Evolutionary conservation across 2,797 vertebrate species (phyloP).

Genomic region (Erethizon dorsatum): DNA sequence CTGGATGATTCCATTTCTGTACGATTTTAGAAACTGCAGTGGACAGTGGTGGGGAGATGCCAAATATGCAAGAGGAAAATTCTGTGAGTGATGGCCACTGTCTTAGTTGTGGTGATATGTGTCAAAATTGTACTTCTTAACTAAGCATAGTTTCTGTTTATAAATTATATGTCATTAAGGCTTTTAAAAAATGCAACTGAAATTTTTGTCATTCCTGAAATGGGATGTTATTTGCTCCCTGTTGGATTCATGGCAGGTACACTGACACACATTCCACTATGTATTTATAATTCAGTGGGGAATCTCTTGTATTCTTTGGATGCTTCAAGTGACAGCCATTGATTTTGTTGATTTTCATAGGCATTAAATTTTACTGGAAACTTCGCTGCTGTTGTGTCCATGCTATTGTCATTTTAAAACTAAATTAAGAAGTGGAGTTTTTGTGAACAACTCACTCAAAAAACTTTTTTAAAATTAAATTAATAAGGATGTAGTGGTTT

Average conservation of each 20-base stretch:
- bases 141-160: not conserved
- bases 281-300: not conserved
- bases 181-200: not conserved
- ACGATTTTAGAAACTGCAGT: not conserved
- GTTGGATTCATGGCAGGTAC: not conserved
- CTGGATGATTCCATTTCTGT: not conserved
- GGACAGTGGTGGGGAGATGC: not conserved
- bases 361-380: not conserved
- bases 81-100: not conserved
- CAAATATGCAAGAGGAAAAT: not conserved
- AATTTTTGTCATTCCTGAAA: not conserved
- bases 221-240: not conserved
- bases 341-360: not conserved
- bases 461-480: conserved; percentile 29
- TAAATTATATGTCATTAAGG: not conserved
- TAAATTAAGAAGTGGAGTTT: not conserved
- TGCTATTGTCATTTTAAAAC: not conserved
- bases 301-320: not conserved
- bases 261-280: not conserved
- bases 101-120: not conserved
- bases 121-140: not conserved
- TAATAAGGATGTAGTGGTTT: not conserved
- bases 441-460: not conserved
- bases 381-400: not conserved
- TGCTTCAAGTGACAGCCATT: not conserved